Percentiles rank a stretch among this genome's conserved stretches.
Conservation (phyloP, 2,113 vertebrate species). For the Anolis sagrei region DNA sequence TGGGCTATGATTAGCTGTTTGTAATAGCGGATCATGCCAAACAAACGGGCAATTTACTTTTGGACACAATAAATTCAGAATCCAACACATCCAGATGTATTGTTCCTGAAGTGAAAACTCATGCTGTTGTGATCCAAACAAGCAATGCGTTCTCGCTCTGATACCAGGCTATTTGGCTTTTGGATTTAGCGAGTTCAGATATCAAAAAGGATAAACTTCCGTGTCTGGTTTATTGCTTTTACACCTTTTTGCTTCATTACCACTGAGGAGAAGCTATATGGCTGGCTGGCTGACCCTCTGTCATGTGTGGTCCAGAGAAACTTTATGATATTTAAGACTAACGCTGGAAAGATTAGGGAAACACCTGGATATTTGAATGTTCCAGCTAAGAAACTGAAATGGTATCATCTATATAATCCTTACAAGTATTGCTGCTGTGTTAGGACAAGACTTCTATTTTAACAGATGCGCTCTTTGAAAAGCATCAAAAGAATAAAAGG, state of each 20-base stretch:
- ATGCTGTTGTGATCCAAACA: too few relatives aligned
- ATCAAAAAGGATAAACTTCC: neutral
- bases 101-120: too few relatives aligned
- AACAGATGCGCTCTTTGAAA: conserved; percentile 29
- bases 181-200: too few relatives aligned
- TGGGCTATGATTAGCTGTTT: too few relatives aligned
- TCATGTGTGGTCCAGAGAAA: conserved; percentile 15
- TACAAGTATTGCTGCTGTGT: conserved; percentile 14
- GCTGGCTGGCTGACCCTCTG: conserved; percentile 18
- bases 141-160: too few relatives aligned
- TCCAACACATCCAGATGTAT: too few relatives aligned
- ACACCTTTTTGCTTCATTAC: neutral
- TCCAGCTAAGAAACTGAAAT: conserved; percentile 34
- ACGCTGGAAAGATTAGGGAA: conserved; percentile 32
- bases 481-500: conserved; percentile 18
- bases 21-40: too few relatives aligned
- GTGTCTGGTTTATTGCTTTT: neutral
- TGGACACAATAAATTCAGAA: too few relatives aligned
- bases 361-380: conserved; percentile 12
- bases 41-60: too few relatives aligned
- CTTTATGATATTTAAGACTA: neutral
- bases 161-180: too few relatives aligned
- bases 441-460: neutral
- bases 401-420: conserved; percentile 11
- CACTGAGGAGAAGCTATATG: conserved; percentile 11